phyloP scores from a whole-genome alignment of 2,113 vertebrate species.

The Nyctereutes procyonoides region DNA sequence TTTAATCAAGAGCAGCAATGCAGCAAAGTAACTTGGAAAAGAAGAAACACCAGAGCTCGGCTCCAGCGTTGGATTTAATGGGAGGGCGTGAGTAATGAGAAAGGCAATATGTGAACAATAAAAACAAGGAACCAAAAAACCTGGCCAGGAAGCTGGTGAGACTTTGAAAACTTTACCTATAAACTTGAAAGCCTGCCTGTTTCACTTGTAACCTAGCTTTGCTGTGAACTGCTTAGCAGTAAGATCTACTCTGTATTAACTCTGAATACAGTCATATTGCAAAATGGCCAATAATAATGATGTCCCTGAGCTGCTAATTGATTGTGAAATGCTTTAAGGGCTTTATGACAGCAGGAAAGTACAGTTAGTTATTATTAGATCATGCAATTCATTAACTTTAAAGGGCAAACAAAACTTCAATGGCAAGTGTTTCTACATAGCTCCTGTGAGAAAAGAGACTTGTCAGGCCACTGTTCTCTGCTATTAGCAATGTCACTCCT shows the following conservation, averaged over 20 bases:
- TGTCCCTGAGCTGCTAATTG: conserved; percentile 80
- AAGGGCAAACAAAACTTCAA: conserved; percentile 76
- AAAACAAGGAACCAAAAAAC: neutral
- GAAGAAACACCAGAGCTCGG: neutral
- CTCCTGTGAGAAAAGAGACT: conserved; percentile 66
- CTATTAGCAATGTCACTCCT: conserved; percentile 2
- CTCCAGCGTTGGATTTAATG: neutral
- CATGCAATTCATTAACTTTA: conserved; percentile 75
- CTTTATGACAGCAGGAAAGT: conserved; percentile 80
- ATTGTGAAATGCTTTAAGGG: conserved; percentile 83
- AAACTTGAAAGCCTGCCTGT: conserved; percentile 37
- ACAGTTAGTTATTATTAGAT: conserved; percentile 80
- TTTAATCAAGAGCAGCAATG: conserved; percentile 25
- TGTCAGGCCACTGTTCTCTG: neutral
- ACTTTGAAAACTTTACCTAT: neutral
- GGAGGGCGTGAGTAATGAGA: neutral
- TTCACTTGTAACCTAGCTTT: conserved; percentile 12
- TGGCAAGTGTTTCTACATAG: conserved; percentile 49
- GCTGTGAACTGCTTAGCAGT: neutral
- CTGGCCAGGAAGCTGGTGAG: conserved; percentile 27
- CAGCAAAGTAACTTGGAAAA: neutral
- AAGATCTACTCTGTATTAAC: conserved; percentile 71
- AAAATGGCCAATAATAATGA: conserved; percentile 80
- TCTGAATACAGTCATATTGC: conserved; percentile 74
- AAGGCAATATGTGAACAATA: conserved; percentile 26